A percentile compares a stretch with the other conserved stretches of the same genome.
Conservation (phyloP, 1,140 invertebrate genomes). For the Kradibia gibbosae region DNA sequence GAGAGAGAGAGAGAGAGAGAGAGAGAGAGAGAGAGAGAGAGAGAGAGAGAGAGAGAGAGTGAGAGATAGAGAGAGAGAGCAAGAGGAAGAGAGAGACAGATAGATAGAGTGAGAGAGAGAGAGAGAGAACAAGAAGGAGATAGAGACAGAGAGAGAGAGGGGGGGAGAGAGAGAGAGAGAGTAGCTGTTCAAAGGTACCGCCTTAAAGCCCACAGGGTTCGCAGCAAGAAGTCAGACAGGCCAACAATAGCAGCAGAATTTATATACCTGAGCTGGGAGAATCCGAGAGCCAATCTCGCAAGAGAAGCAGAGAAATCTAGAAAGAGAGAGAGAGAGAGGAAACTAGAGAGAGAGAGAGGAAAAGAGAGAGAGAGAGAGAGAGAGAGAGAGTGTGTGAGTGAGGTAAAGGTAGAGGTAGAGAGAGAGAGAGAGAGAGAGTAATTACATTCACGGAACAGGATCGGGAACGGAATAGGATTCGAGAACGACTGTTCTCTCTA, state of each 20-base stretch:
- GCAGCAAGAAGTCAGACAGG: slow-evolving; percentile 68
- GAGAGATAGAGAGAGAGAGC: too few relatives aligned
- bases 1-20: slow-evolving; percentile 49
- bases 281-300: slow-evolving; percentile 34
- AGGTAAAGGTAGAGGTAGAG: slow-evolving; percentile 58
- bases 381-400: slow-evolving; percentile 40
- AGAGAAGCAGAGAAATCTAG: slow-evolving; percentile 63
- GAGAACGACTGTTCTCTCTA: not conserved
- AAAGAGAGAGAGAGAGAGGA: slow-evolving; percentile 59
- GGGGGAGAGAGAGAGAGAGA: slow-evolving; percentile 58
- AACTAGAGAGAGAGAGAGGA: slow-evolving; percentile 57
- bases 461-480: slow-evolving; percentile 21
- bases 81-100: too few relatives aligned
- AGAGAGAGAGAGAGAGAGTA: slow-evolving; percentile 24
- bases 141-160: slow-evolving; percentile 45
- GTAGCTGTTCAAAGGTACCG: slow-evolving; percentile 66
- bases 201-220: slow-evolving; percentile 59
- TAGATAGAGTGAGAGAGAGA: too few relatives aligned
- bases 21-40: slow-evolving; percentile 59
- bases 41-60: too few relatives aligned
- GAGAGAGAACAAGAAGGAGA: slow-evolving; percentile 57
- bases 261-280: slow-evolving; percentile 71
- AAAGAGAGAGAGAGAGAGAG: slow-evolving; percentile 62
- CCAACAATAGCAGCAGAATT: slow-evolving; percentile 73
- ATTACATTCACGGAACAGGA: not conserved